Evolutionary conservation across 2,888 invertebrate genomes (phyloP).

Genomic region (Scaeva pyrastri): DNA sequence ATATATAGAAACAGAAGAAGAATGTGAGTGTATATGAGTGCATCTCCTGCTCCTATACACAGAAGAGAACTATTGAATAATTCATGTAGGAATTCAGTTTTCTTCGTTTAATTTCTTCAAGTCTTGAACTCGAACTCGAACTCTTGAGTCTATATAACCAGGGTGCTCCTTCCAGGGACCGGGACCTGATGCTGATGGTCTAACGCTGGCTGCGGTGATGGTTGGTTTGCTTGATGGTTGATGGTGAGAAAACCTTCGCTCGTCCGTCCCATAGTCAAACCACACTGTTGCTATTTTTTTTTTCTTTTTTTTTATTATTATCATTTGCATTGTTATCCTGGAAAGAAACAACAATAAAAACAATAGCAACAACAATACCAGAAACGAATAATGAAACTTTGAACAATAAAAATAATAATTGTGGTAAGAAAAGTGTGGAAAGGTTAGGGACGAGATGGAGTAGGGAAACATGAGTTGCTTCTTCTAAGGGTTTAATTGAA

Average conservation of each 20-base stretch:
- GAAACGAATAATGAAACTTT: conserved; percentile 47
- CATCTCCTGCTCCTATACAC: conserved; percentile 30
- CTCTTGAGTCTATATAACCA: background rate
- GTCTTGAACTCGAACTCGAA: conserved; percentile 18
- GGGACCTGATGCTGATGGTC: background rate
- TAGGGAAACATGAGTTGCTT: background rate
- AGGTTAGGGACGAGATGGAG: background rate
- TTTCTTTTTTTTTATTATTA: conserved; percentile 41
- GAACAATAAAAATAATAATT: conserved; percentile 74
- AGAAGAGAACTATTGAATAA: conserved; percentile 61
- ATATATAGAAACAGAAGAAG: background rate
- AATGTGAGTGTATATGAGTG: background rate
- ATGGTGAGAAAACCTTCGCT: background rate
- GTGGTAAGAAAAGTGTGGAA: conserved; percentile 37
- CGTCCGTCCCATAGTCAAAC: background rate
- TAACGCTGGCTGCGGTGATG: background rate
- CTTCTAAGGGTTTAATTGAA: conserved; percentile 53
- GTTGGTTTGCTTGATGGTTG: background rate
- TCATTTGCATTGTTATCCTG: conserved; percentile 60
- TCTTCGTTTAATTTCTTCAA: conserved; percentile 50
- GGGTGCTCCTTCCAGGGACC: background rate
- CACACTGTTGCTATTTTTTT: conserved; percentile 42
- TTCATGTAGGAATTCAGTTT: conserved; percentile 67
- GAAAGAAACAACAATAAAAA: conserved; percentile 48
- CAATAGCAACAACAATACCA: conserved; percentile 45